Evolutionary conservation across 2,888 invertebrate genomes (phyloP).

Genomic region (Caenorhabditis virilis): DNA sequence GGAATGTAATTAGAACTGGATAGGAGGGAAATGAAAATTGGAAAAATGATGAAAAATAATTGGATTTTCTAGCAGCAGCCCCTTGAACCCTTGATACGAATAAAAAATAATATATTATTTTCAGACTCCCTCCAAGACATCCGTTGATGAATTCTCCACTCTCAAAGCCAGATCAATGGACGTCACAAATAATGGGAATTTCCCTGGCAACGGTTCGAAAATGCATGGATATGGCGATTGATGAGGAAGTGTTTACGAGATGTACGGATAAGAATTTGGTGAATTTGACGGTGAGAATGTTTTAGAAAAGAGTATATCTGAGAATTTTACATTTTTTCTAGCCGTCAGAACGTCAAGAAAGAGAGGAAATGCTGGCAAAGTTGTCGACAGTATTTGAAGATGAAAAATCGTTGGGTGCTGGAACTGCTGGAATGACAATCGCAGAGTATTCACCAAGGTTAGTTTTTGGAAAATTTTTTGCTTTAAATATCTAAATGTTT

Average conservation of each 20-base stretch:
- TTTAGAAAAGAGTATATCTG: background rate
- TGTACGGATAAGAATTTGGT: slow-evolving; percentile 40
- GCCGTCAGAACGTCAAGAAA: slow-evolving; percentile 28
- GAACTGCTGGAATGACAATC: slow-evolving; percentile 36
- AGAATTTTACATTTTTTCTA: slow-evolving; percentile 6
- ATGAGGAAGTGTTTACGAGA: slow-evolving; percentile 33
- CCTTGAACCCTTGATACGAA: too few relatives aligned
- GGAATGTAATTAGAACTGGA: too few relatives aligned
- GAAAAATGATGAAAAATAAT: too few relatives aligned
- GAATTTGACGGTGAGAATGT: slow-evolving; percentile 24
- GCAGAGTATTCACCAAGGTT: slow-evolving; percentile 33
- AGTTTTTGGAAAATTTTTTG: background rate
- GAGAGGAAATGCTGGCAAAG: slow-evolving; percentile 29
- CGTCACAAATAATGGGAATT: slow-evolving; percentile 38
- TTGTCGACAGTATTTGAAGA: slow-evolving; percentile 34
- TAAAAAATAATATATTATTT: too few relatives aligned
- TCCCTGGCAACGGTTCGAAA: slow-evolving; percentile 37
- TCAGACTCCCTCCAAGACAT: slow-evolving; percentile 30
- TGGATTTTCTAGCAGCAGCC: too few relatives aligned
- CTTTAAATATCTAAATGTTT: background rate
- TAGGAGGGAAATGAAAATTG: too few relatives aligned
- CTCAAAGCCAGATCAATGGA: slow-evolving; percentile 40
- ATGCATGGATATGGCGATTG: slow-evolving; percentile 35
- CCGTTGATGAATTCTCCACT: slow-evolving; percentile 26
- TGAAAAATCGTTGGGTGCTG: slow-evolving; percentile 33